A percentile compares a stretch with the other conserved stretches of the same genome.
Conservation (phyloP, 2,888 invertebrate species). For the Epistrophella euchroma region DNA sequence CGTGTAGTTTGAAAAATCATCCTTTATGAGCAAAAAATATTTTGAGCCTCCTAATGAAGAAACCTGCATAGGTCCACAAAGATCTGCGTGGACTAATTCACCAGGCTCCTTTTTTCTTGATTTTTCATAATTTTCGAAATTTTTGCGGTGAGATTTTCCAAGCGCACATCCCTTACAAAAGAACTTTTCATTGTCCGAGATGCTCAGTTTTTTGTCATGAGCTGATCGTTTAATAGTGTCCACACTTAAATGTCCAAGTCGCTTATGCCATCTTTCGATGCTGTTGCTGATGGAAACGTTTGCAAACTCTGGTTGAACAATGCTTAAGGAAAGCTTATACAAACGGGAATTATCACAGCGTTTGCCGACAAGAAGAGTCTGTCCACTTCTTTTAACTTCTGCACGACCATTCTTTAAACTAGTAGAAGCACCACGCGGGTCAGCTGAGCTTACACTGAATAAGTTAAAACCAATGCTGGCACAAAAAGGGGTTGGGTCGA, state of each 20-base stretch:
- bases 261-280: slow-evolving; percentile 32
- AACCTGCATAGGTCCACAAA: slow-evolving; percentile 19
- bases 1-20: neutral
- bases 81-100: slow-evolving; percentile 2
- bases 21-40: slow-evolving; percentile 16
- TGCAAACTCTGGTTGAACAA: slow-evolving; percentile 25
- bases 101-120: slow-evolving; percentile 11
- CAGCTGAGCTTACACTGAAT: slow-evolving; percentile 34
- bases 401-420: slow-evolving; percentile 35
- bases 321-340: slow-evolving; percentile 21
- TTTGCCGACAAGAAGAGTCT: slow-evolving; percentile 27
- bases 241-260: slow-evolving; percentile 5
- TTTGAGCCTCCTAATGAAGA: slow-evolving; percentile 14
- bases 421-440: slow-evolving; percentile 35
- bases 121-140: slow-evolving; percentile 11
- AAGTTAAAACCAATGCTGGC: slow-evolving; percentile 13
- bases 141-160: slow-evolving; percentile 9
- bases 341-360: slow-evolving; percentile 13
- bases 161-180: slow-evolving; percentile 25
- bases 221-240: neutral
- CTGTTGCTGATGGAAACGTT: slow-evolving; percentile 7
- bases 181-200: neutral
- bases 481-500: too few relatives aligned
- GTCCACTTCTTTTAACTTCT: slow-evolving; percentile 33
- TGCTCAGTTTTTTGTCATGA: neutral